Evolutionary conservation across 2,113 vertebrate genomes (phyloP), one percentile per base, ranked within the genome.

Genomic region (Orcinus orca): DNA sequence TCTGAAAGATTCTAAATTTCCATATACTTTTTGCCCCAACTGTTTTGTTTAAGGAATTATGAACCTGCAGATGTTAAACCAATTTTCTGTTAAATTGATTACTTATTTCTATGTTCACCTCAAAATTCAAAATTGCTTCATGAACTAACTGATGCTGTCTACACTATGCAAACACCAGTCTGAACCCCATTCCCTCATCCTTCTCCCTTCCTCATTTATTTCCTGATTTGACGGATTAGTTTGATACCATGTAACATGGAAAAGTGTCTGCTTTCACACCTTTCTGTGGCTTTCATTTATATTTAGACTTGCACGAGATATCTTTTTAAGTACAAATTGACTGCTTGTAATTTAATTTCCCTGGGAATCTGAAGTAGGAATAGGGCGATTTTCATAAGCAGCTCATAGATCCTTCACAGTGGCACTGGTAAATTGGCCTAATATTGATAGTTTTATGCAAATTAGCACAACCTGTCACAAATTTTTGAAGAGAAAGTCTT

Each of bases 391-490:
- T 98, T 47, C 33, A 83, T 96, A 89, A 97, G 71, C 25, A 96
- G 96, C 5, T 88, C 85, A 91, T 83, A 97, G 80, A 97, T 93
- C 97, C 25, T 29, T 95, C 33, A 41, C 68, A 87, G 65, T 25
- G 67, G 83, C 79, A 88, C 74, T 81, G 36, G 6, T 96, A 97
- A 97, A 36, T 93, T 97, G 84, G 21, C 88, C 53, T 97, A 97
- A 97, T 85, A 97, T 93, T 95, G 96, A 96, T 58, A 70, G 70
- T 36, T 44, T 97, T 97, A 97, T 94, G 92, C 76, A 98, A 97
- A 98, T 97, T 86, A 97, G 71, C 15, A 76, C 47, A 98, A 95
- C 2, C 8, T 68, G 55, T 44, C 81, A 90, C 55, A 65, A 90
- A 97, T 96, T 96, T 97, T 84, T 97, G 73, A 96, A 92, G 18